Conservation (phyloP, 2,888 invertebrate genomes). For the Anodontia alba region DNA sequence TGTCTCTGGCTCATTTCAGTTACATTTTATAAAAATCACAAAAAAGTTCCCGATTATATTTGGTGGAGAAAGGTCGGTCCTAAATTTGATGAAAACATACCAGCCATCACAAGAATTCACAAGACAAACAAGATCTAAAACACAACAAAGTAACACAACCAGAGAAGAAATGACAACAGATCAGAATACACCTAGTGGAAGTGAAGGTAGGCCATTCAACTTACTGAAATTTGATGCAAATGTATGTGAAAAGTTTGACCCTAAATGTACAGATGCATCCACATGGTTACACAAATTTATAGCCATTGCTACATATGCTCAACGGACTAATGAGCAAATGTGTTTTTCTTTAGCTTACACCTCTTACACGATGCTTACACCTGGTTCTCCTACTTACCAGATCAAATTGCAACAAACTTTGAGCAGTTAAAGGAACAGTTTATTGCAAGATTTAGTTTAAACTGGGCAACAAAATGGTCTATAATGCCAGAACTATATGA, state of each 20-base stretch:
- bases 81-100: too few species aligned
- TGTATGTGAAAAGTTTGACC: slow-evolving; percentile 7
- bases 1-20: too few species aligned
- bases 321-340: background rate
- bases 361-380: background rate
- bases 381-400: background rate
- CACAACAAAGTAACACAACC: background rate
- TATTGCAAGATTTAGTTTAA: background rate
- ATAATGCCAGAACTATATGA: slow-evolving; percentile 1
- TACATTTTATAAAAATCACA: too few species aligned
- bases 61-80: too few species aligned
- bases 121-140: background rate
- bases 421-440: background rate
- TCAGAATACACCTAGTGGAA: background rate
- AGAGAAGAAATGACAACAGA: background rate
- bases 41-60: too few species aligned
- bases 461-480: background rate
- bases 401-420: background rate
- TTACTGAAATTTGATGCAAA: background rate
- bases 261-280: background rate
- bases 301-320: background rate
- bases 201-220: background rate
- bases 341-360: background rate
- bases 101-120: background rate
- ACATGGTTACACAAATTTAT: background rate